phyloP scores from a whole-genome alignment of 2,888 invertebrate genomes.

The Lissocephala sabroskyi region DNA sequence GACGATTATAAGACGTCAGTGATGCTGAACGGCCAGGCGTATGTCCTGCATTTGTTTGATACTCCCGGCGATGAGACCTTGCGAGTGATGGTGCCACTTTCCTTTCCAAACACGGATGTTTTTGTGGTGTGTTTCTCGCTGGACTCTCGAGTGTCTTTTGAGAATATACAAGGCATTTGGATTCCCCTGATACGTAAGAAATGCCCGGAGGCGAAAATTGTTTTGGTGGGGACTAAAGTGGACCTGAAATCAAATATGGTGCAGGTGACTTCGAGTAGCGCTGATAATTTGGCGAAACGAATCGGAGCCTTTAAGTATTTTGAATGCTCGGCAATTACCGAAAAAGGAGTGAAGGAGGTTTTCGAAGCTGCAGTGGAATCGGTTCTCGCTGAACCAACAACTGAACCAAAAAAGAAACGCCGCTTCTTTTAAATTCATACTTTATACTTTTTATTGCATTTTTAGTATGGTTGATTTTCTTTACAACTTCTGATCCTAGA shows the following conservation, averaged over 20 bases:
- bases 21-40: conserved; percentile 71
- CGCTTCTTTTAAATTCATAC: too few species aligned
- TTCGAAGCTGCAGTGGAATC: conserved; percentile 71
- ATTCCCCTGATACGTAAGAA: conserved; percentile 71
- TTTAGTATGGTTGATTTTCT: too few species aligned
- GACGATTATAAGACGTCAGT: conserved; percentile 71
- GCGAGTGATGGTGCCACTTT: conserved; percentile 68
- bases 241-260: conserved; percentile 70
- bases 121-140: conserved; percentile 70
- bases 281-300: conserved; percentile 71
- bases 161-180: conserved; percentile 71
- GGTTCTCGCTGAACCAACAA: too few species aligned
- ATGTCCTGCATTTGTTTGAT: conserved; percentile 70
- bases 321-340: conserved; percentile 69
- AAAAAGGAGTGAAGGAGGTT: conserved; percentile 69
- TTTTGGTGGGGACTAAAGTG: conserved; percentile 69
- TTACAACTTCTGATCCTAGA: too few species aligned
- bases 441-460: too few species aligned
- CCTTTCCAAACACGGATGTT: conserved; percentile 70
- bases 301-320: conserved; percentile 70
- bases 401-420: too few species aligned
- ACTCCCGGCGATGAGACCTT: conserved; percentile 71
- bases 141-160: conserved; percentile 71
- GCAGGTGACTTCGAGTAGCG: conserved; percentile 70
- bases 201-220: conserved; percentile 70